A percentile compares a stretch with the other conserved stretches of the same genome.
phyloP scores from a whole-genome alignment of 1,140 invertebrate genomes.

The Tetramorium simillimum region DNA sequence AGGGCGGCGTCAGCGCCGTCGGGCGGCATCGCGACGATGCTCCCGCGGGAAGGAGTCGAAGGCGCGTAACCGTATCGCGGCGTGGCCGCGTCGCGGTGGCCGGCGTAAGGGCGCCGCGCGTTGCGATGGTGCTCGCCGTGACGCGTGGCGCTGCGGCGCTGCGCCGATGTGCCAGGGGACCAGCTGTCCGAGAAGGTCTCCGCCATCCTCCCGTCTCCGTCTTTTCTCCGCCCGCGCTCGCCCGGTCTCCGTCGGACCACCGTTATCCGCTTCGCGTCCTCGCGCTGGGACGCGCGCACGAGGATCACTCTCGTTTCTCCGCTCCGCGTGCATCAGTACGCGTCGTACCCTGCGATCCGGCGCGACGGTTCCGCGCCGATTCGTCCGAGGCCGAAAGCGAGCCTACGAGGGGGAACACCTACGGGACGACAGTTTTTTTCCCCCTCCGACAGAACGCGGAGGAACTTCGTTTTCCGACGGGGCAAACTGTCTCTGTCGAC shows the following conservation, averaged over 20 bases:
- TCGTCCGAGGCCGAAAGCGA: not conserved
- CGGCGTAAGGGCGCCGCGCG: slow-evolving; percentile 79
- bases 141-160: slow-evolving; percentile 82
- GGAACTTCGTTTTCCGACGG: not conserved
- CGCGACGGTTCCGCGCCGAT: too few relatives aligned
- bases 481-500: not conserved
- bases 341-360: not conserved
- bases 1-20: slow-evolving; percentile 12
- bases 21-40: slow-evolving; percentile 22
- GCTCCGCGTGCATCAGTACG: not conserved
- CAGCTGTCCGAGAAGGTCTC: slow-evolving; percentile 50
- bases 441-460: not conserved
- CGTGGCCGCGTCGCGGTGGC: slow-evolving; percentile 75
- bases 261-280: not conserved
- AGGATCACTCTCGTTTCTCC: not conserved
- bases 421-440: not conserved
- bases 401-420: not conserved
- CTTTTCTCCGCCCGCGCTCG: not conserved
- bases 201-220: not conserved
- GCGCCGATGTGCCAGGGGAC: slow-evolving; percentile 69
- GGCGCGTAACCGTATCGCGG: not conserved
- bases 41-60: not conserved
- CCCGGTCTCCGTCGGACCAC: not conserved
- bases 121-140: slow-evolving; percentile 83
- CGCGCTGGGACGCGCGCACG: not conserved